phyloP scores from a whole-genome alignment of 2,113 vertebrate genomes.

The Ciconia maguari region DNA sequence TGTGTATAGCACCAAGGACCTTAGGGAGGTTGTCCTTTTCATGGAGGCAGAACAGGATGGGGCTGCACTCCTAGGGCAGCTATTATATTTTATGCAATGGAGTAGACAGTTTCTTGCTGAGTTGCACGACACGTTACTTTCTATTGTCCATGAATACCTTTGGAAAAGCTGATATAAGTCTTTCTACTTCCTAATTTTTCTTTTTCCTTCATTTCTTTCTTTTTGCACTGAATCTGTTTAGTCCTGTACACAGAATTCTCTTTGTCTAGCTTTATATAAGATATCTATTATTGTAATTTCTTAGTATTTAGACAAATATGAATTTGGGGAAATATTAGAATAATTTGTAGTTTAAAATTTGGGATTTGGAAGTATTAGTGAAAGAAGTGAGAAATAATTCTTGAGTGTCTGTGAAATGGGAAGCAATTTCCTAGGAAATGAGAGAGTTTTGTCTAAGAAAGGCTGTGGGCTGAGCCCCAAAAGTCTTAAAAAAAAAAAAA shows the following conservation, averaged over 20 bases:
- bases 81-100: neutral
- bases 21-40: neutral
- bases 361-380: neutral
- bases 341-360: neutral
- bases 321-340: neutral
- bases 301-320: neutral
- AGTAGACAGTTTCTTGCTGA: neutral
- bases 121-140: neutral
- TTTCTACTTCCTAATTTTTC: neutral
- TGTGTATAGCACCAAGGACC: neutral
- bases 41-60: neutral
- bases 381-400: neutral
- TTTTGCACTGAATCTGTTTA: neutral
- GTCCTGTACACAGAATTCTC: neutral
- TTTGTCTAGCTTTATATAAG: neutral
- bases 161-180: neutral
- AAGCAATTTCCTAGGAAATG: neutral
- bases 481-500: neutral
- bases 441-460: neutral
- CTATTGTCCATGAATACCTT: neutral
- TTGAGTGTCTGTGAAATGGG: neutral
- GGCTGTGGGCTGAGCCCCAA: neutral
- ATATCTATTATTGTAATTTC: neutral
- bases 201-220: neutral
- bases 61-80: neutral